Base-by-base conservation (phyloP, 2,113 vertebrate species). In the Cromileptes altivelis region DNA sequence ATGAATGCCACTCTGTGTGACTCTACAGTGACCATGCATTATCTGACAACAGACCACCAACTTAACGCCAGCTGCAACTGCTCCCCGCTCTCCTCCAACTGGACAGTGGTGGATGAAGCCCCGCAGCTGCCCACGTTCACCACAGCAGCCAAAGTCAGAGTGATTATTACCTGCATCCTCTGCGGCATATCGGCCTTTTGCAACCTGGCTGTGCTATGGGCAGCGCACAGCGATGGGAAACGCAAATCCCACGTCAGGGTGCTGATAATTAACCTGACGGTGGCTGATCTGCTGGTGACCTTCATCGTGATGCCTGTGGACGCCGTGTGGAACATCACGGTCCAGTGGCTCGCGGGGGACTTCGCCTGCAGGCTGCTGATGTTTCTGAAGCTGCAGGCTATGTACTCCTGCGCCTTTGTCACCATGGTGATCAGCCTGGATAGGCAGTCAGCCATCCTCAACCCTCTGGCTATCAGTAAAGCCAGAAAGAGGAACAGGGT, bases 391-490 rank as follows among this genome's bases (percentile, higher is more conserved):
- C 93, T 97, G 70, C 96, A 96, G n/a, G 96, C 96, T 4, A 97
- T 97, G 97, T 96, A 97, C 0, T 96, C 96, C 0, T 95, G 96
- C 0, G 94, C 96, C 7, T 92, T 97, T 82, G 95, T 97, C 84
- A 94, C 96, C 12, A 95, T 97, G 90, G 96, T 97, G 77, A 97
- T 97, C 93, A 97, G 97, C 88, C 80, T 97, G 87, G 97, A 97
- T 76, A 91, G 96, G 10, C 96, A 96, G 0, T 90, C 94, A 0
- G 96, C 96, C 19, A 82, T 97, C 68, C 94, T 97, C 62, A 93
- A 91, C 61, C 97, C 97, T 40, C 92, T 97, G 75, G 94, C 94
- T 6, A 95, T 96, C 78, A 95, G 93, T 68, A 88, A 89, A 0
- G 94, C 96, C 76, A 89, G 94, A 17, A 94, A 85, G 69, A 95